Percentiles rank a stretch among this genome's conserved stretches.
phyloP scores from a whole-genome alignment of 2,113 vertebrate genomes.

The Elgaria multicarinata region DNA sequence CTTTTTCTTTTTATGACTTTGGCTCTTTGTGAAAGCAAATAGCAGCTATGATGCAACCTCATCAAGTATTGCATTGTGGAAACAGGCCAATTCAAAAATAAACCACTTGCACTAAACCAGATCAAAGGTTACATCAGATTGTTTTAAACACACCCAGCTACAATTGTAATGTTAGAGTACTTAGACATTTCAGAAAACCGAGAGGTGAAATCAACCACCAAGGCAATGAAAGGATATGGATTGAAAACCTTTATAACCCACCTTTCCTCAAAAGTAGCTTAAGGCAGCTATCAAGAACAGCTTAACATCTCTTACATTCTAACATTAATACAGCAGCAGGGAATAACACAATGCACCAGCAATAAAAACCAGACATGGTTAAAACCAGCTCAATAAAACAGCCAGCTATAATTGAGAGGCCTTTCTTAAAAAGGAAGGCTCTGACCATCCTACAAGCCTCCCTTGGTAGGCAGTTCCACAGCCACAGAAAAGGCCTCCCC shows the following conservation, averaged over 20 bases:
- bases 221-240: background rate
- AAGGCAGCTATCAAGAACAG: background rate
- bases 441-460: background rate
- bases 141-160: background rate
- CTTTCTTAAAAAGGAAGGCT: no score
- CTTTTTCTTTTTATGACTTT: background rate
- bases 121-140: background rate
- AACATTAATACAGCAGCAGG: background rate
- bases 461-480: background rate
- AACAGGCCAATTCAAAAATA: constrained; percentile 20
- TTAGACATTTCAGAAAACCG: background rate
- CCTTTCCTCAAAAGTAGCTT: background rate
- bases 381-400: background rate
- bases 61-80: background rate
- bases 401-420: no score
- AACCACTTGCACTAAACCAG: background rate
- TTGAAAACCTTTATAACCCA: background rate
- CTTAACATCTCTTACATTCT: background rate
- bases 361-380: background rate
- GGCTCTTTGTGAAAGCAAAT: fast-evolving
- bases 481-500: no score
- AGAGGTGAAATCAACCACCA: background rate
- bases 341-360: background rate
- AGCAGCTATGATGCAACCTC: background rate
- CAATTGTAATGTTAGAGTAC: background rate